These are phyloP conservation scores for Megaceryle torquata DNA, from an alignment of 2,113 vertebrate genomes.

Conservation along the genomic window DNA sequence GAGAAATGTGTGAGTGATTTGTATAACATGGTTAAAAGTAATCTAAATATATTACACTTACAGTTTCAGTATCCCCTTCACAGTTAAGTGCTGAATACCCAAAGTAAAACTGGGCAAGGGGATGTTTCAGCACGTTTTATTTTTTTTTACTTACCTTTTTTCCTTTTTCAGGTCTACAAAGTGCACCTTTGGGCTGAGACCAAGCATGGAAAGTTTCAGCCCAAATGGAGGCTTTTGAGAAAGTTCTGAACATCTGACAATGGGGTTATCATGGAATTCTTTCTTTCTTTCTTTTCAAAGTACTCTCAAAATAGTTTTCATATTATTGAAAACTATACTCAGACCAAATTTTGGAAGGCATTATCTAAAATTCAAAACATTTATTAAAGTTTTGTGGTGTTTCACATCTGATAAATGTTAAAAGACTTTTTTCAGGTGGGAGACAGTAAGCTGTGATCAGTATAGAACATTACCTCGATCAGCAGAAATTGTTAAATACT, in stretches of 20 bases:
- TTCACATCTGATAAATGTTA: neutral
- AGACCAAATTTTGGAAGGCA: constrained; percentile 60
- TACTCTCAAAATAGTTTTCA: constrained; percentile 60
- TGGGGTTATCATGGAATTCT: constrained; percentile 68
- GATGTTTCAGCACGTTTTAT: constrained; percentile 61
- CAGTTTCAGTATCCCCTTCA: constrained; percentile 26
- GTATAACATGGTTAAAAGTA: neutral
- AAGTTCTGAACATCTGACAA: constrained; percentile 71
- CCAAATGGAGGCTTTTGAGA: constrained; percentile 71
- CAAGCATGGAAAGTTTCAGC: constrained; percentile 71
- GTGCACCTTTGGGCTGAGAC: constrained; percentile 70
- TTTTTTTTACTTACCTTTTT: constrained; percentile 72
- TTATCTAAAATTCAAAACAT: constrained; percentile 40
- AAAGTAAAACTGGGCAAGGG: constrained; percentile 50
- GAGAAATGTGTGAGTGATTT: neutral
- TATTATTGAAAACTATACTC: constrained; percentile 54
- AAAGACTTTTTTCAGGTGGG: neutral
- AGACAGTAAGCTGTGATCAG: neutral
- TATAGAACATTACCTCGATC: neutral
- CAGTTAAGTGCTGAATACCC: constrained; percentile 64
- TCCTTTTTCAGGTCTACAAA: constrained; percentile 72
- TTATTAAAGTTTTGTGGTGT: neutral
- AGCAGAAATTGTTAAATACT: neutral
- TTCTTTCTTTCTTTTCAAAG: constrained; percentile 63
- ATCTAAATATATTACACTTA: constrained; percentile 35